These are phyloP conservation scores for Drymodes brunneopygia DNA, from an alignment of 2,113 vertebrate genomes.

Conservation along the genomic window DNA sequence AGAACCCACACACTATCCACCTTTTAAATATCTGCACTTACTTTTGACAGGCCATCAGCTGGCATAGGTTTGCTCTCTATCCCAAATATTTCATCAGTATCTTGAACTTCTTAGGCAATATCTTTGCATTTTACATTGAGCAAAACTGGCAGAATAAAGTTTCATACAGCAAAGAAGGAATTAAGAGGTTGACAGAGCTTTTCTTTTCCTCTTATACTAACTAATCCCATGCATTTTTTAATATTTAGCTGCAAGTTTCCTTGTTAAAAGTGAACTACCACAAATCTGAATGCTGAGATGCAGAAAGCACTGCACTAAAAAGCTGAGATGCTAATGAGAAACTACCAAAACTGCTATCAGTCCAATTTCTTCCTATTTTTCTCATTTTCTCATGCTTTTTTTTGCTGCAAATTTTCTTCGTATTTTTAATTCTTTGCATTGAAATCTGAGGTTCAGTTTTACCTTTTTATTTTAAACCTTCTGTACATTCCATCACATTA, in stretches of 20 bases:
- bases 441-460: neutral
- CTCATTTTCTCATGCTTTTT: neutral
- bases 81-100: neutral
- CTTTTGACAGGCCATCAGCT: neutral
- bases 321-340: neutral
- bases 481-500: neutral
- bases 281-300: neutral
- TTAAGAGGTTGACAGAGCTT: neutral
- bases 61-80: neutral
- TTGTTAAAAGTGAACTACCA: neutral
- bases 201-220: neutral
- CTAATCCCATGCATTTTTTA: neutral
- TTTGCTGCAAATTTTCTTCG: neutral
- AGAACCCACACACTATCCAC: neutral
- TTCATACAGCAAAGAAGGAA: neutral
- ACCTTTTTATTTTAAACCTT: neutral
- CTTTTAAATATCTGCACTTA: neutral
- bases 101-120: neutral
- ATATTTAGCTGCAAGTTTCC: neutral
- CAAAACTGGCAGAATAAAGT: neutral
- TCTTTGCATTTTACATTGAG: neutral
- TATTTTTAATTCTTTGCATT: neutral
- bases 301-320: neutral
- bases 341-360: neutral
- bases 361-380: neutral